Percentiles rank a stretch among this genome's conserved stretches.
phyloP scores from a whole-genome alignment of 2,797 vertebrate species.

The Tarsius wallacei region DNA sequence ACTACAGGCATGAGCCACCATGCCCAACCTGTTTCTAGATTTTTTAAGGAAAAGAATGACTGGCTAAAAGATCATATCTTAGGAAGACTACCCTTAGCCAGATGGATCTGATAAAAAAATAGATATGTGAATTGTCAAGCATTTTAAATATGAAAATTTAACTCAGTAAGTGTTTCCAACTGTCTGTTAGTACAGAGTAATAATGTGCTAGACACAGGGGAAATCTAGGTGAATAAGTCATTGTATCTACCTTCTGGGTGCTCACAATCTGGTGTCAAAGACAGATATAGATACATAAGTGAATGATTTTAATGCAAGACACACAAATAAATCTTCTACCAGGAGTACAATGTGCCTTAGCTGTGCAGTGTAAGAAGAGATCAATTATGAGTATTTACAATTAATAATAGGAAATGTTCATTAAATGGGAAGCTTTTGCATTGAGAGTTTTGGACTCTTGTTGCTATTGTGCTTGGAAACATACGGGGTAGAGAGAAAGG shows the following conservation, averaged over 20 bases:
- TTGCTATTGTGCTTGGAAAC: neutral
- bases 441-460: neutral
- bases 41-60: constrained; percentile 7
- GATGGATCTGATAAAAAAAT: neutral
- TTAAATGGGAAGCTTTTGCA: constrained; percentile 7
- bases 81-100: neutral
- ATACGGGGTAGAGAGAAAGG: neutral
- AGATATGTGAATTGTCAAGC: neutral
- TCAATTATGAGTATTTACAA: constrained; percentile 51
- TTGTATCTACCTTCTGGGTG: neutral
- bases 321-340: constrained; percentile 40
- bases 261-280: constrained; percentile 11
- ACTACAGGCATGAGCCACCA: no score
- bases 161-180: neutral
- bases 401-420: constrained; percentile 41
- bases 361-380: neutral
- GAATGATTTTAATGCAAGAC: constrained; percentile 44
- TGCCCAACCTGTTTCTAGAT: neutral
- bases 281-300: constrained; percentile 13
- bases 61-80: neutral
- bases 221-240: constrained; percentile 35
- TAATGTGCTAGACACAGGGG: neutral
- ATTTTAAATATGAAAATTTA: neutral
- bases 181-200: neutral
- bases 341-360: neutral